Evolutionary conservation across 1,140 invertebrate species (phyloP), one percentile per base, ranked within the genome.

Genomic region (Thaumetopoea pityocampa): DNA sequence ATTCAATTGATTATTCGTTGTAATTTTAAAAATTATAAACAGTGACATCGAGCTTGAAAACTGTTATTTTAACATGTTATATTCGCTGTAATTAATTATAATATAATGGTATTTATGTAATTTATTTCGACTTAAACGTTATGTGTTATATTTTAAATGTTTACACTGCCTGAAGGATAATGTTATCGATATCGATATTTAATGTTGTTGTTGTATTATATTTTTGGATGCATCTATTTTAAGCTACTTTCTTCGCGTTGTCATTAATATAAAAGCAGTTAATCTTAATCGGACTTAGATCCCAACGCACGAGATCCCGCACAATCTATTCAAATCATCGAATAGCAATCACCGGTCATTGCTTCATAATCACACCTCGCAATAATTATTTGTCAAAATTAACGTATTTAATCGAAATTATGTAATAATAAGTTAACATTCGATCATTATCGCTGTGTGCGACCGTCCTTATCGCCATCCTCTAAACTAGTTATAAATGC

Each of bases 401-500:
- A 68, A 73, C 51, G 52, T 67, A 61, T 66, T 66, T 38, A 68
- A 70, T 61, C 68, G 46, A 76, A 80, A 71, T 70, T 77, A 65
- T 73, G 50, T 68, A 71, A 68, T 32, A 44, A 67, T 77, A 81
- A 69, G 64, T 81, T 79, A 66, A 68, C 40, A 38, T 71, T 70
- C 48, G 46, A 67, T 58, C 60, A 66, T 68, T 61, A 83, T 79
- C 79, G 77, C 77, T 73, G 54, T 73, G 49, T 70, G 80, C 77
- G 80, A 80, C 80, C 80, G 80, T 84, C 80, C 80, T 74, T 63
- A 68, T 73, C 74, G 80, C 77, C 80, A 84, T 84, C 80, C 80
- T 84, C 80, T 84, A 84, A 84, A 84, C 77, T 84, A 84, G 77
- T 80, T 67, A 71, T 73, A 76, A n/a, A n/a, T n/a, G n/a, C n/a